phyloP scores from a whole-genome alignment of 53 echinoderm and acorn worm genomes.

The Apostichopus leukothele region DNA sequence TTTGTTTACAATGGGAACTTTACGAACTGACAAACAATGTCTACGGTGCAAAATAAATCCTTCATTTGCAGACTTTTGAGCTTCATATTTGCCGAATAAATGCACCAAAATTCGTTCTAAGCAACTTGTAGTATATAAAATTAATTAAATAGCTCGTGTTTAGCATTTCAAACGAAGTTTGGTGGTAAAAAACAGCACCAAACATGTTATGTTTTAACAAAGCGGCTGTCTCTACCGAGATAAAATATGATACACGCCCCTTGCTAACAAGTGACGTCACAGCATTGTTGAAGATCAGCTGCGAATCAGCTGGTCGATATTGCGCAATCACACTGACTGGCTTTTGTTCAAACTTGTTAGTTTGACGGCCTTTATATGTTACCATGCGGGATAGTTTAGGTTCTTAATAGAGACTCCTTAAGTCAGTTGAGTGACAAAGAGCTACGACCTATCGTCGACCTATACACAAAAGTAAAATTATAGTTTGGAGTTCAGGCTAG shows the following conservation, averaged over 20 bases:
- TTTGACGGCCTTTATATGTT: background rate
- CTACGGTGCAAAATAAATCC: background rate
- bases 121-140: too few relatives aligned
- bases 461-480: too few relatives aligned
- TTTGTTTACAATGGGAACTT: slow-evolving; percentile 38
- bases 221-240: slow-evolving; percentile 14
- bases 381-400: background rate
- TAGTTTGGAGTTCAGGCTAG: background rate
- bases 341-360: slow-evolving; percentile 15
- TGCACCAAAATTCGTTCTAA: too few relatives aligned
- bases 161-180: too few relatives aligned
- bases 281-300: slow-evolving; percentile 30
- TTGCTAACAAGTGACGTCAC: slow-evolving; percentile 38
- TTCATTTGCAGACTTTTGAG: too few relatives aligned
- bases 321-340: slow-evolving; percentile 41
- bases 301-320: slow-evolving; percentile 55
- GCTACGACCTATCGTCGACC: too few relatives aligned
- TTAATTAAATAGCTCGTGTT: too few relatives aligned
- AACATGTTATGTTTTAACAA: background rate
- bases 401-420: background rate
- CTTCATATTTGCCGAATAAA: too few relatives aligned
- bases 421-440: too few relatives aligned
- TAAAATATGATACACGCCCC: background rate
- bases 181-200: too few relatives aligned
- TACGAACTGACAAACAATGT: slow-evolving; percentile 1